A percentile compares a stretch with the other conserved stretches of the same genome.
phyloP scores from a whole-genome alignment of 2,797 vertebrate species.

The Rhinogobio ventralis region DNA sequence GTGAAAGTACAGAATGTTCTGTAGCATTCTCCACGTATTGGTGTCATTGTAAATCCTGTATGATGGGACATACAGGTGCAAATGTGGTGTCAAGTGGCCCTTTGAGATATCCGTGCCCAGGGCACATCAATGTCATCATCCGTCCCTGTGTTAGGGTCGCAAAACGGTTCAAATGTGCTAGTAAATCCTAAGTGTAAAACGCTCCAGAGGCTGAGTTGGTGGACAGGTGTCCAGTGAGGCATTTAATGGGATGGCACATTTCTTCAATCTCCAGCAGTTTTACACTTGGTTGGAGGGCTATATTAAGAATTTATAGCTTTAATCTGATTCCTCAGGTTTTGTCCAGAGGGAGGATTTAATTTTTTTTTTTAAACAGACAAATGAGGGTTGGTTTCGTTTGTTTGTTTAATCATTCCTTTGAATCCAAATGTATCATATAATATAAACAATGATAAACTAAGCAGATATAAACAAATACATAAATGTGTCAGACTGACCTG shows the following conservation, averaged over 20 bases:
- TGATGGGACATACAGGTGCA: not conserved
- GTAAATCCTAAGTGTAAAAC: conserved; percentile 14
- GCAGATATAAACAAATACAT: not conserved
- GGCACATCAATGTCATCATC: not conserved
- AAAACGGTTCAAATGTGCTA: conserved; percentile 4
- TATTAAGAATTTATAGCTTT: conserved; percentile 43
- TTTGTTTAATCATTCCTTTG: not conserved
- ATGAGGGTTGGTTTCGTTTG: not conserved
- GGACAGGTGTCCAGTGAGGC: conserved; percentile 33
- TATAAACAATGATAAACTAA: not conserved
- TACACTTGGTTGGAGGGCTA: not conserved
- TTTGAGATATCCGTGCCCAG: not conserved
- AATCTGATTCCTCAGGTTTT: conserved; percentile 32
- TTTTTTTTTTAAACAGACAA: not conserved
- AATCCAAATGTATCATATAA: not conserved
- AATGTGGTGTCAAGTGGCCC: not conserved
- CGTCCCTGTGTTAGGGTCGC: not conserved
- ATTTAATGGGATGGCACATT: conserved; percentile 26
- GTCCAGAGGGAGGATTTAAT: not conserved
- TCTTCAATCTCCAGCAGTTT: conserved; percentile 1
- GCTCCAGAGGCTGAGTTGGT: not conserved
- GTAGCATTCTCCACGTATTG: not conserved
- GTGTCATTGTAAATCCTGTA: not conserved
- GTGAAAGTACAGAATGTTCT: not conserved
- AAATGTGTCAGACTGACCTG: not conserved